Evolutionary conservation across 2,113 vertebrate species (phyloP), one percentile per base, ranked within the genome.

Genomic region (Strix uralensis): DNA sequence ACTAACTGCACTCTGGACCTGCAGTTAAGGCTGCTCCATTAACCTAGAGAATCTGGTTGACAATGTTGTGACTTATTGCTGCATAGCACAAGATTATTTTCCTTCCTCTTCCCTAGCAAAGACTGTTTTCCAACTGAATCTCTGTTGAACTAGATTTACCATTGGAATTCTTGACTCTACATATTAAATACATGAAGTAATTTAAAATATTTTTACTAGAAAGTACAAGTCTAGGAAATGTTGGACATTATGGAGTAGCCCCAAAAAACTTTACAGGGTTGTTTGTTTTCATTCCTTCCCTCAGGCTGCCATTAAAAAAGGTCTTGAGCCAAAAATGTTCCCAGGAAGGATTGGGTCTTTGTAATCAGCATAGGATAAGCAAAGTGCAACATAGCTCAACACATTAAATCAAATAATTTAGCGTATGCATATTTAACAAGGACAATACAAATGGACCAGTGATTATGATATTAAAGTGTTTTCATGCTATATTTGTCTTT

Each of bases 381-480:
- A 79, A 86, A 94, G 30, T n/a, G 34, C 52, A 88, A 49, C 27
- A n/a, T 11, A 81, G 69, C 38, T 70, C 9, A 86, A 71, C 12
- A 36, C 13, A 86, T 27, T 46, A 80, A 93, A 92, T 75, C 36
- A 92, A 86, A 89, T 86, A 75, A 59, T 63, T 92, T 72, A 65
- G 34, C 0, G 0, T 42, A 91, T 72, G 27, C 49, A 14, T 92
- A 38, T 79, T 96, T 81, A 75, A 79, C 58, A 92, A 81, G 80
- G 58, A 74, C 36, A 92, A 86, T 79, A 94, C 29, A 94, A 96
- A 94, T 10, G 6, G 21, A 92, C 57, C 6, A 40, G 49, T 91
- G 94, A 91, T 94, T 94, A 94, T 49, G 47, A 94, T 93, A 70
- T 63, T 88, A 59, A 85, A 90, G 36, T 66, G 57, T 72, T 94